Conservation (phyloP, 2,888 invertebrate genomes). For the Cancer borealis region DNA sequence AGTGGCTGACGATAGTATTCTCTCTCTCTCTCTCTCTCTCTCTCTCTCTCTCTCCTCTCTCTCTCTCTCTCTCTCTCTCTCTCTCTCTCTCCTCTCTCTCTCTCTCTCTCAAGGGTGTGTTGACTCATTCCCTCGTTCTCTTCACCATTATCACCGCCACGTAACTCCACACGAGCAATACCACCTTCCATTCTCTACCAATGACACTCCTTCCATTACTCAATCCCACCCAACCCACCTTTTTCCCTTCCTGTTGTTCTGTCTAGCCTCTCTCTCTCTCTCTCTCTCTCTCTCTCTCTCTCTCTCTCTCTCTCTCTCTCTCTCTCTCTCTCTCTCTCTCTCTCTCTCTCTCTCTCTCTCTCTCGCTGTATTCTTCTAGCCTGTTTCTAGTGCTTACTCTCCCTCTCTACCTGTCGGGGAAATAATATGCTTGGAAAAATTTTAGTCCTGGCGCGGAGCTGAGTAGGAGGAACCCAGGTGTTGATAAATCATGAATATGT, state of each 20-base stretch:
- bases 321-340: constrained; percentile 43
- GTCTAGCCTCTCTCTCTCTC: neutral
- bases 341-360: constrained; percentile 20
- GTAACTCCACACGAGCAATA: neutral
- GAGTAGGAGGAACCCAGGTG: no score
- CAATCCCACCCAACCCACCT: neutral
- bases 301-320: constrained; percentile 12
- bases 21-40: neutral
- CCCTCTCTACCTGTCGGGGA: neutral
- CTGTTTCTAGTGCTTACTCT: neutral
- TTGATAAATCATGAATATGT: no score
- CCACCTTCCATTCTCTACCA: neutral
- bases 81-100: constrained; percentile 14
- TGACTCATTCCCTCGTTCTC: neutral
- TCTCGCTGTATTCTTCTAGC: no score
- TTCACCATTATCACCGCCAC: neutral
- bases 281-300: constrained; percentile 28
- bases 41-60: constrained; percentile 20
- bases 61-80: constrained; percentile 33
- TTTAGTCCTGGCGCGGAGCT: no score
- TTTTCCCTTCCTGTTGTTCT: neutral
- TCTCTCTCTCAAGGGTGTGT: neutral
- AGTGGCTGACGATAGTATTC: neutral
- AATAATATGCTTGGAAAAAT: no score
- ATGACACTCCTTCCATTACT: neutral